phyloP scores from a whole-genome alignment of 2,113 vertebrate species.

The Scophthalmus maximus region DNA sequence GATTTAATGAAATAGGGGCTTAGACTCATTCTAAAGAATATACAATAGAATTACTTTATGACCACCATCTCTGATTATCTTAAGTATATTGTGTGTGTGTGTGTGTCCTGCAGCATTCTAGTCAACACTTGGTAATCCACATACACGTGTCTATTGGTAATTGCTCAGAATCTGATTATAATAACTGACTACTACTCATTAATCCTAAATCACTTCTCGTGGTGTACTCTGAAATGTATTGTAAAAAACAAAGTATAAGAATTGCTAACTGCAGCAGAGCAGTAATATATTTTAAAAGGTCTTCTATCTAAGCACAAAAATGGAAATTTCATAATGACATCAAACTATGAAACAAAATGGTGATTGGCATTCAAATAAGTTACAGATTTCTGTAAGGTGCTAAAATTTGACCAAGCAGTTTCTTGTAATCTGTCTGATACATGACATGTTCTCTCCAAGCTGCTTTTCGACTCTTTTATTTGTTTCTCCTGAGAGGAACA shows the following conservation, averaged over 20 bases:
- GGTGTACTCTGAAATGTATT: constrained; percentile 24
- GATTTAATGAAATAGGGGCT: constrained; percentile 78
- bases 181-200: constrained; percentile 51
- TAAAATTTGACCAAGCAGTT: neutral
- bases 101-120: constrained; percentile 7
- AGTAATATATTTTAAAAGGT: neutral
- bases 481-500: constrained; percentile 67
- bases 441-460: constrained; percentile 23
- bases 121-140: constrained; percentile 35
- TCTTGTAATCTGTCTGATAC: neutral
- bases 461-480: constrained; percentile 50
- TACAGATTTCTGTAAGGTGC: too few species aligned
- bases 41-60: constrained; percentile 72
- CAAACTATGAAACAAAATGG: constrained; percentile 26
- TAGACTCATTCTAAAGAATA: constrained; percentile 61
- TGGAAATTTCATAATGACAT: constrained; percentile 21
- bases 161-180: constrained; percentile 32
- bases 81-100: constrained; percentile 33
- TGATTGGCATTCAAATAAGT: too few species aligned
- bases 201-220: constrained; percentile 34
- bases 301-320: constrained; percentile 2
- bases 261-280: neutral
- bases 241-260: neutral
- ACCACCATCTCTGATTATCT: constrained; percentile 52
- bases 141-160: constrained; percentile 1